A percentile compares a stretch with the other conserved stretches of the same genome.
Evolutionary conservation across 2,797 vertebrate species (phyloP).

Genomic region (Catamblyrhynchus diadema): DNA sequence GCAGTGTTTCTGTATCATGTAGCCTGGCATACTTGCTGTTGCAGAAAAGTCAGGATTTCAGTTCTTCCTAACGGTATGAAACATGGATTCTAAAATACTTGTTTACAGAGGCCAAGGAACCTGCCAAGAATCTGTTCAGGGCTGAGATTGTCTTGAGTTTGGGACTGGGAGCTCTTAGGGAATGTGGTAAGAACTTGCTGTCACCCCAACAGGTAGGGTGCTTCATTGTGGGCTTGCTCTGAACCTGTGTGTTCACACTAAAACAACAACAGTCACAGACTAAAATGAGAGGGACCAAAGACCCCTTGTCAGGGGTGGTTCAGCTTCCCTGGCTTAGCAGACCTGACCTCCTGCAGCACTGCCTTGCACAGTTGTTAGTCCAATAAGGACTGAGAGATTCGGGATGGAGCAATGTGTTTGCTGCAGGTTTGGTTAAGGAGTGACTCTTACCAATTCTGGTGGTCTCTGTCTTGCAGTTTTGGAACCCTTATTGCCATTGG

Average conservation of each 20-base stretch:
- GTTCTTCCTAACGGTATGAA: not conserved
- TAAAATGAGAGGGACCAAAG: not conserved
- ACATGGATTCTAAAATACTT: not conserved
- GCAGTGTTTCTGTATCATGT: not conserved
- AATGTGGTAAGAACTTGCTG: not conserved
- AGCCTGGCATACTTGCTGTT: not conserved
- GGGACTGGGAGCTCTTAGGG: not conserved
- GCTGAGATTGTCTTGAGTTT: rapidly evolving
- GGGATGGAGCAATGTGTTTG: not conserved
- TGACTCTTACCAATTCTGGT: not conserved
- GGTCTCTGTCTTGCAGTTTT: conserved; percentile 59
- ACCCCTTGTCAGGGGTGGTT: not conserved
- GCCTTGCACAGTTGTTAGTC: not conserved
- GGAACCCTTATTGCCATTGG: conserved; percentile 50
- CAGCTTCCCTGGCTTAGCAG: not conserved
- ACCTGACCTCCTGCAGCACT: not conserved
- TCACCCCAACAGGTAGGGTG: rapidly evolving
- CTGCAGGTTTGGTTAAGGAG: not conserved
- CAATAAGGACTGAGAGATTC: not conserved
- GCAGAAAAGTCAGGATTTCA: not conserved
- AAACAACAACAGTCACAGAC: not conserved
- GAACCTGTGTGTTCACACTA: not conserved
- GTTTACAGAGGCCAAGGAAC: not conserved
- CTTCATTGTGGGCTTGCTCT: not conserved
- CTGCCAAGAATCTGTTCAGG: not conserved